These are phyloP conservation scores for Drosophila nannoptera DNA, from an alignment of 1,140 invertebrate genomes.

Conservation along the genomic window DNA sequence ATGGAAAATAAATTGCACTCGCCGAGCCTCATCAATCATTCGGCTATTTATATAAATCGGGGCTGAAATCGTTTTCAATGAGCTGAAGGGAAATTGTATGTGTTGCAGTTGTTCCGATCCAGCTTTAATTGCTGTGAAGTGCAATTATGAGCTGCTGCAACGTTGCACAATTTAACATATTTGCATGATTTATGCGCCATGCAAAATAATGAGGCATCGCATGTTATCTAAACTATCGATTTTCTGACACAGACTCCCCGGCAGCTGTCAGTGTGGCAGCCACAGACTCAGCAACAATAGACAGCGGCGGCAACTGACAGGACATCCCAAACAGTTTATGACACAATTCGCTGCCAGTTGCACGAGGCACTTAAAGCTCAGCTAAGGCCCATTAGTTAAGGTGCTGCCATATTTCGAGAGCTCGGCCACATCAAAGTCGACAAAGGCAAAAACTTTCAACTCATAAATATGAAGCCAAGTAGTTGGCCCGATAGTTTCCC, in stretches of 20 bases:
- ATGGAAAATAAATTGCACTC: constrained; percentile 1
- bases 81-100: not conserved
- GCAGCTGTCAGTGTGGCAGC: constrained; percentile 28
- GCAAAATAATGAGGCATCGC: constrained; percentile 67
- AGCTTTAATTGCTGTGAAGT: constrained; percentile 28
- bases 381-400: constrained; percentile 4
- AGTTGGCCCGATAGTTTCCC: constrained; percentile 65
- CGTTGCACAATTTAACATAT: constrained; percentile 34
- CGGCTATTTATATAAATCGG: not conserved
- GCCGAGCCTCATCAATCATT: constrained; percentile 15
- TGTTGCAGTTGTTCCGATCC: not conserved
- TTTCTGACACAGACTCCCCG: constrained; percentile 54
- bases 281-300: constrained; percentile 22
- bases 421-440: constrained; percentile 29
- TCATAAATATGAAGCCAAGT: constrained; percentile 66
- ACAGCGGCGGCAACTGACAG: constrained; percentile 16
- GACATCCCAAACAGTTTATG: constrained; percentile 39
- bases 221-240: constrained; percentile 65
- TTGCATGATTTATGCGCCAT: constrained; percentile 48
- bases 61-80: not conserved
- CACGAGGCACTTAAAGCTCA: constrained; percentile 44
- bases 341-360: constrained; percentile 45
- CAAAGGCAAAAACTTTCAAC: constrained; percentile 62
- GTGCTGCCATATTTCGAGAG: constrained; percentile 32
- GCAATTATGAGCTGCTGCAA: constrained; percentile 22